Evolutionary conservation across 2,797 vertebrate genomes (phyloP), one percentile per base, ranked within the genome.

Genomic region (Triplophysa yarkandensis): DNA sequence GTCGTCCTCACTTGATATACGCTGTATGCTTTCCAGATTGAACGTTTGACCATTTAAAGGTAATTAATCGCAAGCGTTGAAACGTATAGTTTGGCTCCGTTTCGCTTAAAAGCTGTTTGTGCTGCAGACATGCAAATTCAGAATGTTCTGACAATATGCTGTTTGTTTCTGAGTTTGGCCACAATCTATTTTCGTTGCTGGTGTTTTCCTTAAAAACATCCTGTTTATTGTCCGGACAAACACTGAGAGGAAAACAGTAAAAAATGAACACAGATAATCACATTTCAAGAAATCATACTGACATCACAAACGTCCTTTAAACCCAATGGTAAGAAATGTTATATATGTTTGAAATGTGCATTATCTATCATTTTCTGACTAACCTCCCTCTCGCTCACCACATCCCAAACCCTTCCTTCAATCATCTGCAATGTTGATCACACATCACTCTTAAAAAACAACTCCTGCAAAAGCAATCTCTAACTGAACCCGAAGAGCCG

Each of bases 381-480:
- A 32, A 32, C 21, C 80, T 52, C 84, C 73, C 72, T 65, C 52
- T 73, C 77, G 68, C 69, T 83, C 81, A 61, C 80, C 62, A 3
- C 41, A 39, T 61, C 76, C 19, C 74, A 72, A 77, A 82, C 77
- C 83, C 84, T 77, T 75, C 74, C 85, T 77, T 75, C 76, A 86
- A 84, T 85, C 90, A 90, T 89, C 88, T 91, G 90, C 85, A 85
- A 89, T 90, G 88, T 88, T 87, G 82, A 90, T 91, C 87, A 83
- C 84, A 87, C 81, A 74, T 77, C 82, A 36, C 69, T 60, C 55
- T 83, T 77, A 80, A 77, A 89, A 89, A 85, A 73, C 83, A 13
- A 78, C 81, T 78, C 72, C 84, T 86, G 88, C 76, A 71, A 84
- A 85, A 79, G 80, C 75, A 83, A 86, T 88, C 84, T 85, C 68